These are phyloP conservation scores for Eulacestoma nigropectus DNA, from an alignment of 2,113 vertebrate genomes.

Conservation along the genomic window DNA sequence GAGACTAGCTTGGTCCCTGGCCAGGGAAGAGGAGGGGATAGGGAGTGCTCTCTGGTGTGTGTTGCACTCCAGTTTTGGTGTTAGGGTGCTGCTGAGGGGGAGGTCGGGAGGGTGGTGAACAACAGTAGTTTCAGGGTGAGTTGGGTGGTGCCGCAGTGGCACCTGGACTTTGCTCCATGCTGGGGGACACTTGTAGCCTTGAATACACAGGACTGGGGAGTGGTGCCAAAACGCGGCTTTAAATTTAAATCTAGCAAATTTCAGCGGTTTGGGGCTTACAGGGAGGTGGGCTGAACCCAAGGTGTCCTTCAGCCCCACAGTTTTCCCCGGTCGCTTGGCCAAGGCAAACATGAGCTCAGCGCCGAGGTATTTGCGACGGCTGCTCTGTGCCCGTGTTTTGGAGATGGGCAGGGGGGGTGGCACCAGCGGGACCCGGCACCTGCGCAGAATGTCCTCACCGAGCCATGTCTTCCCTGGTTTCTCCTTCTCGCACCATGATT, in stretches of 20 bases:
- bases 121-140: background rate
- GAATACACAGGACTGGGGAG: background rate
- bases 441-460: rapidly evolving
- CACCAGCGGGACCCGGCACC: background rate
- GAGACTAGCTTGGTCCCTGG: too few species aligned
- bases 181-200: background rate
- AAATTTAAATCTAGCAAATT: background rate
- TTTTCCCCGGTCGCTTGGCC: background rate
- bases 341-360: slow-evolving; percentile 51
- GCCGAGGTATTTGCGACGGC: background rate
- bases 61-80: background rate
- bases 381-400: background rate
- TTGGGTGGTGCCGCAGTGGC: background rate
- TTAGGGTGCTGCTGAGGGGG: background rate
- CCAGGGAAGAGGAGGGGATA: too few species aligned
- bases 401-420: background rate
- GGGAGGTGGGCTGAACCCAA: background rate
- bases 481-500: background rate
- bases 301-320: background rate
- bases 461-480: rapidly evolving
- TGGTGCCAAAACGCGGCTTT: background rate
- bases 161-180: background rate
- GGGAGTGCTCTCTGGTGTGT: too few species aligned
- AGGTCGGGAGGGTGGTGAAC: rapidly evolving
- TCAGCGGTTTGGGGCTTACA: background rate